Percentiles rank a stretch among this genome's conserved stretches.
These are phyloP conservation scores for Anorthoa munda DNA, from an alignment of 2,888 invertebrate genomes.

Conservation along the genomic window DNA sequence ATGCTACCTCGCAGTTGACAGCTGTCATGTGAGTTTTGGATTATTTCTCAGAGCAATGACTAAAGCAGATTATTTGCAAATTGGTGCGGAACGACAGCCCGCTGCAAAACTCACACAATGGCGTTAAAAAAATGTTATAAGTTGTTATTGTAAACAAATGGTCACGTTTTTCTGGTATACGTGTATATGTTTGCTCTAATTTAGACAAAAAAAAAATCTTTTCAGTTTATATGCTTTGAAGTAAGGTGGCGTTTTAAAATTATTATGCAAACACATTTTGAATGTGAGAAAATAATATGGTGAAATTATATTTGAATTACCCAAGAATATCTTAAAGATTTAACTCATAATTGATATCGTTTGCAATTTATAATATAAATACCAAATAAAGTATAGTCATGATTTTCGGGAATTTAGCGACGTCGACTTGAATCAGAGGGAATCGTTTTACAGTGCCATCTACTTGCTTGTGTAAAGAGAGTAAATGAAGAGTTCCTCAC, in stretches of 20 bases:
- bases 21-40: slow-evolving; percentile 26
- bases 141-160: background rate
- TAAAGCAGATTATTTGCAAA: slow-evolving; percentile 26
- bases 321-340: background rate
- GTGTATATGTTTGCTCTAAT: too few relatives aligned
- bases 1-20: slow-evolving; percentile 21
- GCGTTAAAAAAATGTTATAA: background rate
- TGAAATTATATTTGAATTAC: background rate
- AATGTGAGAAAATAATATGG: background rate
- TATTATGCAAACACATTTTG: background rate
- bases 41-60: too few relatives aligned
- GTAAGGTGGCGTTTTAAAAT: too few relatives aligned
- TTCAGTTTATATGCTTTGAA: too few relatives aligned
- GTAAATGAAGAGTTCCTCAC: slow-evolving; percentile 86
- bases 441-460: slow-evolving; percentile 73
- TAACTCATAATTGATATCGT: background rate
- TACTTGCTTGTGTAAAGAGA: slow-evolving; percentile 79
- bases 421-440: slow-evolving; percentile 80
- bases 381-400: background rate
- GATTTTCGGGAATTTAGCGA: slow-evolving; percentile 38
- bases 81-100: slow-evolving; percentile 12
- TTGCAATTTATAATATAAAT: slow-evolving; percentile 1
- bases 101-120: slow-evolving; percentile 18
- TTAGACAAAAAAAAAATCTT: too few relatives aligned
- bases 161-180: background rate